Conservation (phyloP, 2,888 invertebrate genomes). For the Cordilura impudica region DNA sequence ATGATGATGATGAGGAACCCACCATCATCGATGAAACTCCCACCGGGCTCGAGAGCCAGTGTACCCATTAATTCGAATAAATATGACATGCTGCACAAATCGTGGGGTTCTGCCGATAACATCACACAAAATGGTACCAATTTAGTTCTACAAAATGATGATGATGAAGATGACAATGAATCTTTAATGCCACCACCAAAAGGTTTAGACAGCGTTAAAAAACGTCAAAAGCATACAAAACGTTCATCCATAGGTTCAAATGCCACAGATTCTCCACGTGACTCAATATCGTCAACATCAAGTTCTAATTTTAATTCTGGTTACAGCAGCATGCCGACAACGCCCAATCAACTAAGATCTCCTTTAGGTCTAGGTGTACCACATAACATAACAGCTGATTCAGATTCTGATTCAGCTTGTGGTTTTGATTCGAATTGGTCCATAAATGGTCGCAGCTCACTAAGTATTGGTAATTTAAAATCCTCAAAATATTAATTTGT, state of each 20-base stretch:
- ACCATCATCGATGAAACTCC: constrained; percentile 33
- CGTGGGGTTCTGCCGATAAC: constrained; percentile 94
- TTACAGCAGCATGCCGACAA: constrained; percentile 83
- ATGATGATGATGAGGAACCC: constrained; percentile 61
- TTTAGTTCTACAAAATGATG: background rate
- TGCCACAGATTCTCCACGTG: constrained; percentile 71
- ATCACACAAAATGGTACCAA: constrained; percentile 80
- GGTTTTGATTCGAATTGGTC: constrained; percentile 90
- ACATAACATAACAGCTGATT: constrained; percentile 79
- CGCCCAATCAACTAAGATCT: constrained; percentile 82
- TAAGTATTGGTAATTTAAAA: constrained; percentile 66
- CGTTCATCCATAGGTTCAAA: constrained; percentile 75
- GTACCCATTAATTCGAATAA: constrained; percentile 73
- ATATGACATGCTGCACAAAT: constrained; percentile 87
- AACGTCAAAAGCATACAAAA: constrained; percentile 82
- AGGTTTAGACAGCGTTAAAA: constrained; percentile 81
- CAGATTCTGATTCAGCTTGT: constrained; percentile 92
- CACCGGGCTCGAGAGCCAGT: constrained; percentile 71
- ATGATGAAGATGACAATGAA: constrained; percentile 61
- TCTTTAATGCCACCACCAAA: constrained; percentile 88
- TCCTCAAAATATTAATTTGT: constrained; percentile 63
- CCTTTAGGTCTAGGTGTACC: constrained; percentile 68
- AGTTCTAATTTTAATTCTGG: constrained; percentile 74
- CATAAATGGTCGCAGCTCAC: constrained; percentile 67
- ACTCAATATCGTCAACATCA: constrained; percentile 72